Evolutionary conservation across 2,888 invertebrate genomes (phyloP), one percentile per base, ranked within the genome.

Genomic region (Caenorhabditis drosophilae): DNA sequence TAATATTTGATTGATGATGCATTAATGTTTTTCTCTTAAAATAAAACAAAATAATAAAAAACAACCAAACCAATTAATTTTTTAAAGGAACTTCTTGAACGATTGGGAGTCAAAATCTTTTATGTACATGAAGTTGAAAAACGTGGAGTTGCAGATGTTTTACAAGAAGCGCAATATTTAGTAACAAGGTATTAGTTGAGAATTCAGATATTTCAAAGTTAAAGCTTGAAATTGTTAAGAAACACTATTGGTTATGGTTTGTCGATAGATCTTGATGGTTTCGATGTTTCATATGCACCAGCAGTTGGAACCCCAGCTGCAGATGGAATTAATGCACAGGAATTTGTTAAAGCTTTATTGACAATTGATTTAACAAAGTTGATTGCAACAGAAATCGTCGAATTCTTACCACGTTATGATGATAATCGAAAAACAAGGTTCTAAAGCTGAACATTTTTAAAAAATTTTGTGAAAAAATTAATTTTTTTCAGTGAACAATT

Each of bases 181-280:
- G 76, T 73, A 9, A 67, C 62, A 36, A 67, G 73, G 73, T 69
- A 47, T 25, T 46, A 9, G 25, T 22, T n/a, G n/a, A n/a, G n/a
- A 16, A 31, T 16, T 52, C 34, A n/a, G 55, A 52, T 31, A n/a
- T n/a, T n/a, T n/a, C n/a, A n/a, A n/a, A n/a, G n/a, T n/a, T n/a
- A n/a, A n/a, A n/a, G n/a, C n/a, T n/a, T n/a, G n/a, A n/a, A 9
- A 25, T 3, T 2, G 7, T 69, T 47, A 44, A 67, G 74, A 54
- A 69, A 74, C 40, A 77, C 79, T 18, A 53, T 67, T 23, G 79
- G 77, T 38, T 79, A 70, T 55, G 78, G 78, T 12, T 62, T 79
- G 51, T 71, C 70, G 9, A 78, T 79, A 69, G 79, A 79, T 56
- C 63, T 79, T n/a, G 79, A 79, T 55, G 79, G 77, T 0, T 79